These are phyloP conservation scores for Gadopsis marmoratus DNA, from an alignment of 2,797 vertebrate genomes.

Conservation along the genomic window DNA sequence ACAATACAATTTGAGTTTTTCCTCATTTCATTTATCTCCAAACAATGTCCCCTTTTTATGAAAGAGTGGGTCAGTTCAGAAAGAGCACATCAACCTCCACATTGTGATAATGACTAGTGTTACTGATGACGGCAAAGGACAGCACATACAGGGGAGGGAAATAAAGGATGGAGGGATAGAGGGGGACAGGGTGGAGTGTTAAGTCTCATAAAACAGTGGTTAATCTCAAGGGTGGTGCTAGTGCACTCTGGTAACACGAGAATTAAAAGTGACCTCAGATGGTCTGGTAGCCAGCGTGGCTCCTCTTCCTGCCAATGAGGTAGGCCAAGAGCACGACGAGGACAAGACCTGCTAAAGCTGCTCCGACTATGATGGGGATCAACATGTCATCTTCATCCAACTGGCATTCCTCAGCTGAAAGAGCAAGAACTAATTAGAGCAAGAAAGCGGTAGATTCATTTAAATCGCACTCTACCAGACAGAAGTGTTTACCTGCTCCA, in stretches of 20 bases:
- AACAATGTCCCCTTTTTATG: slow-evolving; percentile 56
- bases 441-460: background rate
- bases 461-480: background rate
- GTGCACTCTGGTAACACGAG: slow-evolving; percentile 34
- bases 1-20: slow-evolving; percentile 42
- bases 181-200: slow-evolving; percentile 25
- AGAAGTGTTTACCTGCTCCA: slow-evolving; percentile 87
- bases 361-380: slow-evolving; percentile 97
- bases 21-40: slow-evolving; percentile 40
- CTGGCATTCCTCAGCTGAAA: slow-evolving; percentile 92
- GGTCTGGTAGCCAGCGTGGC: slow-evolving; percentile 98
- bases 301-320: slow-evolving; percentile 96
- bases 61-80: slow-evolving; percentile 68
- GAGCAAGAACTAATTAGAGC: background rate
- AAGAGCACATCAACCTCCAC: slow-evolving; percentile 63
- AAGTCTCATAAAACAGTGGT: slow-evolving; percentile 73
- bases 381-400: slow-evolving; percentile 95
- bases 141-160: slow-evolving; percentile 45
- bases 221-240: slow-evolving; percentile 48
- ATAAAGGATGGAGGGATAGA: slow-evolving; percentile 51
- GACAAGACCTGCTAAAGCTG: slow-evolving; percentile 94
- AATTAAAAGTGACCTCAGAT: slow-evolving; percentile 86
- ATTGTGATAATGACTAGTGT: slow-evolving; percentile 58
- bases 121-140: slow-evolving; percentile 57
- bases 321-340: slow-evolving; percentile 96